These are phyloP conservation scores for Apodemia hepburni DNA, from an alignment of 2,888 invertebrate species.

Conservation along the genomic window DNA sequence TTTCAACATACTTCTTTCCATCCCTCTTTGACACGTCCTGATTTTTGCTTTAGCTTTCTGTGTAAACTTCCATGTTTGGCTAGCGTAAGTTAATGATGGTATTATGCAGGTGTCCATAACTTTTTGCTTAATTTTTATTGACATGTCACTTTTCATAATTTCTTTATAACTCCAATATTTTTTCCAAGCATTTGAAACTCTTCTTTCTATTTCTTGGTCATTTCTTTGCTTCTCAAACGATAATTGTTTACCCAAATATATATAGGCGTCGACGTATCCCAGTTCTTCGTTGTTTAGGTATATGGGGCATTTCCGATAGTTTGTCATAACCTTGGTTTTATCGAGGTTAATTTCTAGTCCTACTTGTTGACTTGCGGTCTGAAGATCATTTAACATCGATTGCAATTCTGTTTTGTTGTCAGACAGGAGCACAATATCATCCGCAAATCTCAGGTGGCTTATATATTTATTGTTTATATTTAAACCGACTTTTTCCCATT, in stretches of 20 bases:
- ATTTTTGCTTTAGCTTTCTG: constrained; percentile 25
- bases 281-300: constrained; percentile 12
- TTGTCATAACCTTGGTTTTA: too few relatives aligned
- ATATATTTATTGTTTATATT: constrained; percentile 11
- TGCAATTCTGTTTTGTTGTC: constrained; percentile 15
- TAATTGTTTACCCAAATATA: constrained; percentile 31
- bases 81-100: constrained; percentile 24
- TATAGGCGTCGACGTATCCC: constrained; percentile 27
- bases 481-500: constrained; percentile 14
- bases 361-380: constrained; percentile 14
- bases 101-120: constrained; percentile 24
- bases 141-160: constrained; percentile 25
- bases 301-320: too few relatives aligned
- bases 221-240: constrained; percentile 21
- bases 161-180: constrained; percentile 26
- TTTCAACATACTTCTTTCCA: constrained; percentile 29
- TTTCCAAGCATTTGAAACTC: constrained; percentile 20
- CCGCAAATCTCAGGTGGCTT: background rate
- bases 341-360: constrained; percentile 27
- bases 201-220: constrained; percentile 23
- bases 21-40: constrained; percentile 24
- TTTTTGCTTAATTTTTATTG: constrained; percentile 19
- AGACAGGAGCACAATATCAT: constrained; percentile 6
- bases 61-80: constrained; percentile 24
- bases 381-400: constrained; percentile 19